These are phyloP conservation scores for Platycercus adscitus DNA, from an alignment of 2,113 vertebrate species.

Conservation along the genomic window DNA sequence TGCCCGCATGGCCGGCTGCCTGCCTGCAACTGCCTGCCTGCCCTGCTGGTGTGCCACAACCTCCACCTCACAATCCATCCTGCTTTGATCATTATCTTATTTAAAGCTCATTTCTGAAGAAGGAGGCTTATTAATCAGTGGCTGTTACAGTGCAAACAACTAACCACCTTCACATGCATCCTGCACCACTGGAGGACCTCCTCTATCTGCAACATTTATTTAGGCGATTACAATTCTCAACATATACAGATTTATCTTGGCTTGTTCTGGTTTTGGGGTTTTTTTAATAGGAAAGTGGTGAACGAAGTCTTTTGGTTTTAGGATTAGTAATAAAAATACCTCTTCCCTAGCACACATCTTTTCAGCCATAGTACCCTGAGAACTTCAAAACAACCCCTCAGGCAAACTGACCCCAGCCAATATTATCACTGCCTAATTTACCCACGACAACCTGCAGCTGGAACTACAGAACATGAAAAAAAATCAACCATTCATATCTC, in stretches of 20 bases:
- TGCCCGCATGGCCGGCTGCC: background rate
- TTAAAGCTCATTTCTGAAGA: background rate
- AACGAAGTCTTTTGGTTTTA: background rate
- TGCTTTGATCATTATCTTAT: background rate
- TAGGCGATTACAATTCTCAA: background rate
- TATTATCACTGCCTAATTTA: background rate
- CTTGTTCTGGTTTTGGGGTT: rapidly evolving
- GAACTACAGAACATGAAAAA: background rate
- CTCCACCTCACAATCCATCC: background rate
- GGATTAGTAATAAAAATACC: background rate
- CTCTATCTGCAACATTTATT: background rate
- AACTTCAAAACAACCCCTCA: background rate
- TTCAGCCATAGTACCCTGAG: background rate
- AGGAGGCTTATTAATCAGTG: background rate
- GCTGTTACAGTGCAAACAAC: background rate
- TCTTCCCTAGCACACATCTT: background rate
- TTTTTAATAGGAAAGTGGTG: background rate
- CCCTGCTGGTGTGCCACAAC: background rate
- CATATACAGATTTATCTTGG: background rate
- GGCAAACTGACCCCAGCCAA: background rate
- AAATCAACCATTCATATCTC: background rate
- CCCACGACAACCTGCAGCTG: background rate
- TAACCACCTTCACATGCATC: rapidly evolving
- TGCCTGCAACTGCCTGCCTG: background rate
- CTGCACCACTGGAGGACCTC: background rate